phyloP scores from a whole-genome alignment of 2,113 vertebrate genomes.

The Diglossa brunneiventris region DNA sequence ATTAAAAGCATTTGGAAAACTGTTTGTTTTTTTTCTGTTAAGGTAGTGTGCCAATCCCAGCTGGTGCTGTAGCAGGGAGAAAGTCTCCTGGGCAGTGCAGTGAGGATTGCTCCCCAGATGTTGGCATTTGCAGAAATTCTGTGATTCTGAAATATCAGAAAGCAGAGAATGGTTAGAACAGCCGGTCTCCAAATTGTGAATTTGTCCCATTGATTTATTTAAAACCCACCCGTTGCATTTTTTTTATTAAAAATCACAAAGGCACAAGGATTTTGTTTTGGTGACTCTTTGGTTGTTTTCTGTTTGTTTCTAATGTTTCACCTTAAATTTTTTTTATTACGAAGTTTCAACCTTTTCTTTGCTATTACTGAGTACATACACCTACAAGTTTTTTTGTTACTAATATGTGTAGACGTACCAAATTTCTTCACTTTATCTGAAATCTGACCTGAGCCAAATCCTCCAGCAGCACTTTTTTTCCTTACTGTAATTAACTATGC shows the following conservation, averaged over 20 bases:
- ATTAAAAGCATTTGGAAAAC: neutral
- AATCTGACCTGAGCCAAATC: neutral
- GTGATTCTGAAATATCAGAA: neutral
- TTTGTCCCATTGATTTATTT: neutral
- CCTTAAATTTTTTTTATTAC: neutral
- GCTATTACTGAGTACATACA: neutral
- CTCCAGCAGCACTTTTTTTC: neutral
- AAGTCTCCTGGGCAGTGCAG: neutral
- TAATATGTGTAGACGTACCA: neutral
- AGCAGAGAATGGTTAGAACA: neutral
- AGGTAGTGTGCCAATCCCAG: neutral
- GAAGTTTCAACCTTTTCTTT: neutral
- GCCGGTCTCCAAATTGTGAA: neutral
- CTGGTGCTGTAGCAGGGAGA: neutral
- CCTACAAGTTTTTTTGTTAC: neutral
- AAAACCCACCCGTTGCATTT: neutral
- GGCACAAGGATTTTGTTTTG: neutral
- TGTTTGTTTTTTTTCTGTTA: neutral
- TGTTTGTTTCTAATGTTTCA: neutral
- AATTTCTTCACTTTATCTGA: neutral
- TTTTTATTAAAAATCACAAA: neutral
- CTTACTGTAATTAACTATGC: neutral
- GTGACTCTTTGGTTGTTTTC: neutral
- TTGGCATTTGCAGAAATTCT: neutral
- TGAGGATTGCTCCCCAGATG: neutral